These are phyloP conservation scores for Forbesichthys agassizii DNA, from an alignment of 2,113 vertebrate species.

Conservation along the genomic window DNA sequence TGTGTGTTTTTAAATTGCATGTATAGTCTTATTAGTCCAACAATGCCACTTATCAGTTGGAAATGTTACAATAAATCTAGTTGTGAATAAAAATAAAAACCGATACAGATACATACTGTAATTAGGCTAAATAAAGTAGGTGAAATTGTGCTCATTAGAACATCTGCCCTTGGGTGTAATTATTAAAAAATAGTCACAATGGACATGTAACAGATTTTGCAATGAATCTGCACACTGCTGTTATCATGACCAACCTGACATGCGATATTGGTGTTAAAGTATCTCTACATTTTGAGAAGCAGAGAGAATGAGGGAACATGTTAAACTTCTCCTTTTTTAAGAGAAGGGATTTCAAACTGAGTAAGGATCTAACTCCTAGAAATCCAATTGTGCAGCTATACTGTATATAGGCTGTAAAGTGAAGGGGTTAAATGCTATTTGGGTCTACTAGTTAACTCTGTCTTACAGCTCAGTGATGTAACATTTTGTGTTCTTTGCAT, in stretches of 20 bases:
- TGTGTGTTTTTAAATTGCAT: no score
- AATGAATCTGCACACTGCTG: neutral
- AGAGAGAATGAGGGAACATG: neutral
- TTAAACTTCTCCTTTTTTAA: no score
- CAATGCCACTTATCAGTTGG: no score
- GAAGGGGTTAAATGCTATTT: constrained; percentile 30
- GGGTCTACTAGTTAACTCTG: constrained; percentile 17
- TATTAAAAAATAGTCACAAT: no score
- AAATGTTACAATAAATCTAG: no score
- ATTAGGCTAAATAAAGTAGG: no score
- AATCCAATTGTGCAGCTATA: constrained; percentile 40
- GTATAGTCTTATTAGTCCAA: no score
- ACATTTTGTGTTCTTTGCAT: neutral
- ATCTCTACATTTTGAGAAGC: neutral
- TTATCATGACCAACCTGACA: neutral
- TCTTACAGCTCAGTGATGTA: neutral
- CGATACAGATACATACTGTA: no score
- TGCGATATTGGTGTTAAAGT: neutral
- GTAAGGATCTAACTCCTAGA: constrained; percentile 12
- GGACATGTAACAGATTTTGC: no score
- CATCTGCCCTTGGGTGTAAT: no score
- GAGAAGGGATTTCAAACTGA: constrained; percentile 7
- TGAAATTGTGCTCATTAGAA: no score
- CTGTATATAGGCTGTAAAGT: constrained; percentile 4
- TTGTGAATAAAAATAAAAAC: no score